Percentiles rank a stretch among this genome's conserved stretches.
Conservation (phyloP, 1,140 invertebrate genomes). For the Stenopsyche tienmushanensis region DNA sequence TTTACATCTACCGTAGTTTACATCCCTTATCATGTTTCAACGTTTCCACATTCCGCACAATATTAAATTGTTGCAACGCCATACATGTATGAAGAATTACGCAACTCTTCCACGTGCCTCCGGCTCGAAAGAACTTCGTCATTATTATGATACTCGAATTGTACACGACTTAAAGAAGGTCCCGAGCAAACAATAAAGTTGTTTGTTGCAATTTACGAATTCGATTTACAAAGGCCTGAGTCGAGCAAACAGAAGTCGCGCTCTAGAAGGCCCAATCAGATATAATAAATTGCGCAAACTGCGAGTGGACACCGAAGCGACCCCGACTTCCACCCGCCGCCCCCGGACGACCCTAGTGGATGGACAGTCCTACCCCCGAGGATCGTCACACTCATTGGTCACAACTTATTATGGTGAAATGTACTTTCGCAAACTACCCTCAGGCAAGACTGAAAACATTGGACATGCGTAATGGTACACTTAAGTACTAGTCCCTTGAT, state of each 20-base stretch:
- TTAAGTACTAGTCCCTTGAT: neutral
- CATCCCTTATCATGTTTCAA: too few relatives aligned
- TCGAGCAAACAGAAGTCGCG: slow-evolving; percentile 15
- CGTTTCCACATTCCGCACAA: too few relatives aligned
- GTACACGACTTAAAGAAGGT: too few relatives aligned
- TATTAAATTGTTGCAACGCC: too few relatives aligned
- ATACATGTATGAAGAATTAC: too few relatives aligned
- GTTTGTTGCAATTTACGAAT: slow-evolving; percentile 38
- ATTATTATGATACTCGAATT: too few relatives aligned
- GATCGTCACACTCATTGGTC: slow-evolving; percentile 16
- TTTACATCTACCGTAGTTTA: too few relatives aligned
- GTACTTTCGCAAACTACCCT: slow-evolving; percentile 11
- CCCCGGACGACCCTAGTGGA: too few relatives aligned
- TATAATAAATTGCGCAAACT: slow-evolving; percentile 40
- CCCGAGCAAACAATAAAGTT: neutral
- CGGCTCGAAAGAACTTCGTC: too few relatives aligned
- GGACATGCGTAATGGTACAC: slow-evolving; percentile 2
- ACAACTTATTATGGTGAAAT: slow-evolving; percentile 19
- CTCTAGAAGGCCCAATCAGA: slow-evolving; percentile 35
- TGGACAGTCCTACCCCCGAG: neutral
- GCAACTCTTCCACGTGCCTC: too few relatives aligned
- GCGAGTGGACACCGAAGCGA: slow-evolving; percentile 25
- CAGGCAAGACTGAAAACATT: neutral
- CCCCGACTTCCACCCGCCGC: neutral
- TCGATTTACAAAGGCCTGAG: slow-evolving; percentile 27